Evolutionary conservation across 2,113 vertebrate species (phyloP).

Genomic region (Taurulus bubalis): DNA sequence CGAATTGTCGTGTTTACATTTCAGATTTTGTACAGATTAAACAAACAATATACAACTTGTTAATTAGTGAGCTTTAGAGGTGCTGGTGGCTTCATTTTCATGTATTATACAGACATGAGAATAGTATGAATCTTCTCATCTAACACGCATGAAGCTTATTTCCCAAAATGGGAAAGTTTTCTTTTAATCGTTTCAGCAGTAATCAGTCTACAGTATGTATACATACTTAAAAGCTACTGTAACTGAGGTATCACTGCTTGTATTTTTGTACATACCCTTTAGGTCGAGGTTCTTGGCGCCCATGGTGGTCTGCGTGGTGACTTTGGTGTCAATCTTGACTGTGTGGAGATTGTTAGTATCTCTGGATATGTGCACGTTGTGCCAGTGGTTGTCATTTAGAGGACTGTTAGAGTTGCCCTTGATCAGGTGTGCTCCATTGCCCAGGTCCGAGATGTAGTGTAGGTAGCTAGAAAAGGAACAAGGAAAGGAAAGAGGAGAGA

Average conservation of each 20-base stretch:
- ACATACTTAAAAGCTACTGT: neutral
- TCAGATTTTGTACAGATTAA: neutral
- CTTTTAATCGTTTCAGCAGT: neutral
- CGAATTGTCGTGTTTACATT: neutral
- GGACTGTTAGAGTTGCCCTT: slow-evolving; percentile 98
- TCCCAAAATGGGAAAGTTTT: neutral
- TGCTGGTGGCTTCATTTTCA: neutral
- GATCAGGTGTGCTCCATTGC: slow-evolving; percentile 97
- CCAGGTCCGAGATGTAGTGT: slow-evolving; percentile 98
- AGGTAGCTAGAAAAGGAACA: slow-evolving; percentile 87
- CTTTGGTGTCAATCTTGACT: slow-evolving; percentile 98
- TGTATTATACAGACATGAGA: neutral
- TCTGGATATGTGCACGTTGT: slow-evolving; percentile 98
- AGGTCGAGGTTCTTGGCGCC: slow-evolving; percentile 98
- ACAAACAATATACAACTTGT: neutral
- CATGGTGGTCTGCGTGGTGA: slow-evolving; percentile 97
- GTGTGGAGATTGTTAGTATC: slow-evolving; percentile 98
- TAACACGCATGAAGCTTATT: neutral
- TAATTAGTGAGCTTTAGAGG: neutral
- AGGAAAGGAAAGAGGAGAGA: slow-evolving; percentile 5
- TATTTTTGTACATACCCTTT: slow-evolving; percentile 86
- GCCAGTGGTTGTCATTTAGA: slow-evolving; percentile 99
- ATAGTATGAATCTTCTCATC: neutral
- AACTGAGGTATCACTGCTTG: neutral
- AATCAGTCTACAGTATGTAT: neutral